These are phyloP conservation scores for Aelia acuminata DNA, from an alignment of 2,888 invertebrate species.

Conservation along the genomic window DNA sequence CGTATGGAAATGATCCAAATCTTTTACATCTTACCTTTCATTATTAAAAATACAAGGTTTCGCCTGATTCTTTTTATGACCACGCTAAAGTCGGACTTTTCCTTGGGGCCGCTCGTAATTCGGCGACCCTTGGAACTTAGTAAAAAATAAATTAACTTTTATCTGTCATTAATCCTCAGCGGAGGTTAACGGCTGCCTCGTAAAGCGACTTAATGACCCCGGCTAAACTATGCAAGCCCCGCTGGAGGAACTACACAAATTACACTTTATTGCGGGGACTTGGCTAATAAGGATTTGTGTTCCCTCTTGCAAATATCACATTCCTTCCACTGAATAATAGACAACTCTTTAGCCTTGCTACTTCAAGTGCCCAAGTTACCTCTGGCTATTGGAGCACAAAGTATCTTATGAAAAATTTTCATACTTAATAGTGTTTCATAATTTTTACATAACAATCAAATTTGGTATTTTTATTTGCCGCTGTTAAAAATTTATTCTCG, in stretches of 20 bases:
- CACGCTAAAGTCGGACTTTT: constrained; percentile 10
- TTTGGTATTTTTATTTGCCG: no score
- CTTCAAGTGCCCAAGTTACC: constrained; percentile 4
- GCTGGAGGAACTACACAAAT: constrained; percentile 1
- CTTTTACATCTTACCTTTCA: background rate
- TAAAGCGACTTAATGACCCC: constrained; percentile 47
- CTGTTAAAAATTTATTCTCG: no score
- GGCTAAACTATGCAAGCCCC: constrained; percentile 49
- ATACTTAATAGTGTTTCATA: no score
- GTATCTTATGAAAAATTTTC: background rate
- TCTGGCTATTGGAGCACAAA: background rate
- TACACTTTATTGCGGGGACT: constrained; percentile 47
- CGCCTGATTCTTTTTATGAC: constrained; percentile 38
- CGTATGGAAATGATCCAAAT: no score
- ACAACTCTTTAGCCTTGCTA: background rate
- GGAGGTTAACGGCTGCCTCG: constrained; percentile 34
- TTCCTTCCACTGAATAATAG: constrained; percentile 9
- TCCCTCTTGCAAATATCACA: constrained; percentile 46
- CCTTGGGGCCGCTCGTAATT: constrained; percentile 32
- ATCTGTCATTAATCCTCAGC: constrained; percentile 49
- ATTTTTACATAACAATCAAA: no score
- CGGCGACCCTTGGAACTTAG: constrained; percentile 6
- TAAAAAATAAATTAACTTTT: constrained; percentile 56
- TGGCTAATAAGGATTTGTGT: constrained; percentile 55
- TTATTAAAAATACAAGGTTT: constrained; percentile 19